Evolutionary conservation across 2,113 vertebrate genomes (phyloP).

Genomic region (Gracilinanus agilis): DNA sequence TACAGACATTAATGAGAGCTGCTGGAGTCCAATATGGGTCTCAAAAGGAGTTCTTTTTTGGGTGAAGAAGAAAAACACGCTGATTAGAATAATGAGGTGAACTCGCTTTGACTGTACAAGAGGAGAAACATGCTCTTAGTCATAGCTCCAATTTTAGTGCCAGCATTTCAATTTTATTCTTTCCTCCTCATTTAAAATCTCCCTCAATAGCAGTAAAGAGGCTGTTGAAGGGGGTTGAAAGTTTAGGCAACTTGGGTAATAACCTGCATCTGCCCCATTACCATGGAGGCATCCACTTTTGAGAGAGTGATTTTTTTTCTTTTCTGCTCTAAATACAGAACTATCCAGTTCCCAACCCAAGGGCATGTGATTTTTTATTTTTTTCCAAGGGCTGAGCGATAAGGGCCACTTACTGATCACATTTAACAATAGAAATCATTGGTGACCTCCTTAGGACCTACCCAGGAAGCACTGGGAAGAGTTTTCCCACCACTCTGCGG

Average conservation of each 20-base stretch:
- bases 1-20: slow-evolving; percentile 72
- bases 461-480: background rate
- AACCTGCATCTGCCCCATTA: slow-evolving; percentile 55
- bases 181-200: slow-evolving; percentile 60
- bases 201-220: slow-evolving; percentile 50
- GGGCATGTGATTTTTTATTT: background rate
- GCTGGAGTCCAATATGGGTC: slow-evolving; percentile 46
- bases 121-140: slow-evolving; percentile 51
- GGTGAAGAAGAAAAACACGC: slow-evolving; percentile 55
- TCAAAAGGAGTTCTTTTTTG: slow-evolving; percentile 70
- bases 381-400: rapidly evolving
- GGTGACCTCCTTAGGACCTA: background rate
- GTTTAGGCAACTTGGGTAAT: slow-evolving; percentile 54
- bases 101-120: slow-evolving; percentile 34
- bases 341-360: background rate
- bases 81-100: slow-evolving; percentile 77
- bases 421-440: background rate
- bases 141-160: slow-evolving; percentile 71
- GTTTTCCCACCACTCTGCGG: background rate
- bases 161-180: slow-evolving; percentile 34
- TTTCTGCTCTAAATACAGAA: background rate
- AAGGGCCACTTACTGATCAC: rapidly evolving
- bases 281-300: background rate
- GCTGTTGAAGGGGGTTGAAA: slow-evolving; percentile 55
- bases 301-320: background rate